Base-by-base conservation (phyloP, 2,888 invertebrate species). In the Celastrina argiolus region DNA sequence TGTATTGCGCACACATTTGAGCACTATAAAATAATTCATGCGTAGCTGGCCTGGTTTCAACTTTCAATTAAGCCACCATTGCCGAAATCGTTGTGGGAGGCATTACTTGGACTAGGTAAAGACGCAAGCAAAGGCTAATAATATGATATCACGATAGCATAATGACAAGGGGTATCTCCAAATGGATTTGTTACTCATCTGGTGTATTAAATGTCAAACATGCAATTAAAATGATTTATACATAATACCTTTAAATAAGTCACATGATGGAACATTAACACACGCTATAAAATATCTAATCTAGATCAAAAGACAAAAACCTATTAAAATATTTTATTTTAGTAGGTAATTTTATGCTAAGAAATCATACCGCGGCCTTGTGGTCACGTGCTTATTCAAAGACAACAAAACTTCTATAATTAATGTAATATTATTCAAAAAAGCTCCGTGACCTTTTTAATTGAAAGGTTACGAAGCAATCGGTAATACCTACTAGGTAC, bases 371-470 rank as follows among this genome's bases (percentile, higher is more conserved):
- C 10, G 42, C 42, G 7, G n/a, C 42, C 2, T 45, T 45, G 45
- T 10, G 12, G 10, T 34, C 59, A 36, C 59, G 59, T 59, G 16
- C 18, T 59, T 36, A 0, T 10, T 1, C 31, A 7, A 34, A 59
- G 18, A 59, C 34, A 34, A 59, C 59, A 59, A n/a, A 18, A 36
- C 5, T 59, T 59, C 12, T 34, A n/a, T 41, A 45, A 18, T 16
- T 45, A 3, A 42, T 42, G 2, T 31, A 58, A 16, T 4, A 10
- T 59, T 36, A 59, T 59, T 59, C 34, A 36, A 12, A 36, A 31
- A 18, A 45, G 45, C 34, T 34, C 59, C 59, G 36, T 59, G 59
- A 59, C 59, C 59, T 59, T 59, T 51, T 59, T 59, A 16, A 34
- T 31, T 28, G 3, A 34, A n/a, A 59, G 59, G 34, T 45, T 31